Percentiles rank a stretch among this genome's conserved stretches.
Evolutionary conservation across 2,797 vertebrate species (phyloP).

Genomic region (Allobates femoralis): DNA sequence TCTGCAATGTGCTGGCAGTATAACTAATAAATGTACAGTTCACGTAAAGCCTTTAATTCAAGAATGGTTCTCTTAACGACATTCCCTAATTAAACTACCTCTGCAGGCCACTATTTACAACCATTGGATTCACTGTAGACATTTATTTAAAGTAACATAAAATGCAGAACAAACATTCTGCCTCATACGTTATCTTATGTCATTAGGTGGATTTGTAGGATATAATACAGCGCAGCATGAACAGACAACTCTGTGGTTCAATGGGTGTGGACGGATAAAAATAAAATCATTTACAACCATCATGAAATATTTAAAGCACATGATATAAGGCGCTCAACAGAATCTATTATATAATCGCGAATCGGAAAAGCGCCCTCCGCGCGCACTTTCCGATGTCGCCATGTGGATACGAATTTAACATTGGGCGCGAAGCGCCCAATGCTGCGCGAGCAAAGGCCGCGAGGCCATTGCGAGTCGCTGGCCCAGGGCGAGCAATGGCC

Average conservation of each 20-base stretch:
- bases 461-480: no score
- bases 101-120: conserved; percentile 51
- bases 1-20: conserved; percentile 41
- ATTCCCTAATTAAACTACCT: conserved; percentile 61
- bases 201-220: conserved; percentile 26
- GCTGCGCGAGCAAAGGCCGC: no score
- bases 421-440: no score
- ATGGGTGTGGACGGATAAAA: no score
- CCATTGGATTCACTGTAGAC: conserved; percentile 33
- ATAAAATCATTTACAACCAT: neutral
- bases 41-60: conserved; percentile 46
- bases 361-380: no score
- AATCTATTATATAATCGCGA: no score
- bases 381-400: no score
- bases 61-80: conserved; percentile 56
- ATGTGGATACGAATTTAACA: no score
- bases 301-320: neutral
- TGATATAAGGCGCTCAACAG: neutral
- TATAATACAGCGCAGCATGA: neutral
- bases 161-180: conserved; percentile 45
- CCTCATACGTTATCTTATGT: conserved; percentile 26
- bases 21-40: conserved; percentile 62
- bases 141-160: conserved; percentile 55
- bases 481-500: no score
- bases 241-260: no score